Conservation (phyloP, 2,797 vertebrate genomes). For the Kryptolebias ocellatus region DNA sequence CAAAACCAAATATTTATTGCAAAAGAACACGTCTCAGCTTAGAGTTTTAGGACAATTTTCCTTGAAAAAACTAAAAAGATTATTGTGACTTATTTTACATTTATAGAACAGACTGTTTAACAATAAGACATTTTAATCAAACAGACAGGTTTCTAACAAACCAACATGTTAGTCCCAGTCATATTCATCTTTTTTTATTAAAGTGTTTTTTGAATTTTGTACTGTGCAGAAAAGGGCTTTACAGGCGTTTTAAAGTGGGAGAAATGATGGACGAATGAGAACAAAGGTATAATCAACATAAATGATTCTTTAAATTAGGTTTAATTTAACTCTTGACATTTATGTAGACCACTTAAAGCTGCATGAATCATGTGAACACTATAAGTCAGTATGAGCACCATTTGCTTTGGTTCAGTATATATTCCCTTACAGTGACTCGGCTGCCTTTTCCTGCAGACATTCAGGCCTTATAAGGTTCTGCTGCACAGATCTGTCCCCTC, state of each 20-base stretch:
- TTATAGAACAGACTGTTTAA: not conserved
- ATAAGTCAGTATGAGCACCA: not conserved
- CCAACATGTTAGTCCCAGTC: not conserved
- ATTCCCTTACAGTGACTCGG: constrained; percentile 17
- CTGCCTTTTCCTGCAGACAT: constrained; percentile 31
- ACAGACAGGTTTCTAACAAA: constrained; percentile 1
- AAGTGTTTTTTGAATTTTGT: constrained; percentile 3
- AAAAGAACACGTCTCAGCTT: no score
- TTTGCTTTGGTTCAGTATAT: constrained; percentile 28
- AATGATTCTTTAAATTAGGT: constrained; percentile 8
- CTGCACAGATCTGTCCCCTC: constrained; percentile 63
- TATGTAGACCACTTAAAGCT: not conserved
- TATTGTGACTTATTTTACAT: not conserved
- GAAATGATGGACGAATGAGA: not conserved
- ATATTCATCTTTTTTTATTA: not conserved
- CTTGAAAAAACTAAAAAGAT: no score
- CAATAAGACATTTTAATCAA: not conserved
- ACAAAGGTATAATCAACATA: constrained; percentile 4
- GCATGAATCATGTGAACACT: not conserved
- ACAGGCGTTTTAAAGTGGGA: not conserved
- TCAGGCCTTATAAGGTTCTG: constrained; percentile 75
- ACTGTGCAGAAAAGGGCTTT: not conserved
- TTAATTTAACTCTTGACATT: constrained; percentile 14
- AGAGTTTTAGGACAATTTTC: no score
- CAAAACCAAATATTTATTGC: no score